phyloP scores from a whole-genome alignment of 2,888 invertebrate genomes.

The Busseola fusca region DNA sequence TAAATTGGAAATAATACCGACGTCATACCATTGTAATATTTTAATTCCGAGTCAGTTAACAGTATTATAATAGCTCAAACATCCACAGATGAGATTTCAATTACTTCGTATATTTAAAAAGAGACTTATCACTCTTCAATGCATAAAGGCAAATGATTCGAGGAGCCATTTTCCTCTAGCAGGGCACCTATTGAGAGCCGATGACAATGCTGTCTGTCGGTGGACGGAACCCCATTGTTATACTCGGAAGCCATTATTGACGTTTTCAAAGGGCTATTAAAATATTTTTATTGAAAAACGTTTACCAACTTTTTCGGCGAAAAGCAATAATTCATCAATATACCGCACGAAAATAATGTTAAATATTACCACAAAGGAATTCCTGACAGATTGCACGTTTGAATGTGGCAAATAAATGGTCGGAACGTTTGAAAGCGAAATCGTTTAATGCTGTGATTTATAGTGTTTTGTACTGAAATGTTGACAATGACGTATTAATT shows the following conservation, averaged over 20 bases:
- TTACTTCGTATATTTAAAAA: conserved; percentile 74
- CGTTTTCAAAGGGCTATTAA: conserved; percentile 86
- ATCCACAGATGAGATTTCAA: conserved; percentile 73
- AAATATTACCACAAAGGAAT: conserved; percentile 58
- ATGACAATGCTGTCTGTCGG: conserved; percentile 82
- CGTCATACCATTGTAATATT: conserved; percentile 27
- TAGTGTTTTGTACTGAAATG: conserved; percentile 19
- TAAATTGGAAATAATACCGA: conserved; percentile 6
- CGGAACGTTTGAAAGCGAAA: conserved; percentile 43
- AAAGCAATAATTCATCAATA: conserved; percentile 70
- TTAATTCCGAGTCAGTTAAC: conserved; percentile 35
- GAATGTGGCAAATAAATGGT: conserved; percentile 51
- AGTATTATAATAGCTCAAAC: conserved; percentile 49
- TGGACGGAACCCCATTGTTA: conserved; percentile 85
- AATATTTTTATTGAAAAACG: conserved; percentile 82
- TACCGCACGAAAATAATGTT: conserved; percentile 64
- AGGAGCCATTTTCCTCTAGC: conserved; percentile 83
- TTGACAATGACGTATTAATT: conserved; percentile 13
- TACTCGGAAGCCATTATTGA: conserved; percentile 86
- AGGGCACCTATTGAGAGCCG: conserved; percentile 77
- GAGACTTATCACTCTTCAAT: conserved; percentile 78
- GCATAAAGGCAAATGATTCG: conserved; percentile 80
- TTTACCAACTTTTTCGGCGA: conserved; percentile 72
- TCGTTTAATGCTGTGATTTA: conserved; percentile 49
- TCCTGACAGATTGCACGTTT: conserved; percentile 53